Conservation (phyloP, 2,113 vertebrate species). For the Formicarius rufipectus region DNA sequence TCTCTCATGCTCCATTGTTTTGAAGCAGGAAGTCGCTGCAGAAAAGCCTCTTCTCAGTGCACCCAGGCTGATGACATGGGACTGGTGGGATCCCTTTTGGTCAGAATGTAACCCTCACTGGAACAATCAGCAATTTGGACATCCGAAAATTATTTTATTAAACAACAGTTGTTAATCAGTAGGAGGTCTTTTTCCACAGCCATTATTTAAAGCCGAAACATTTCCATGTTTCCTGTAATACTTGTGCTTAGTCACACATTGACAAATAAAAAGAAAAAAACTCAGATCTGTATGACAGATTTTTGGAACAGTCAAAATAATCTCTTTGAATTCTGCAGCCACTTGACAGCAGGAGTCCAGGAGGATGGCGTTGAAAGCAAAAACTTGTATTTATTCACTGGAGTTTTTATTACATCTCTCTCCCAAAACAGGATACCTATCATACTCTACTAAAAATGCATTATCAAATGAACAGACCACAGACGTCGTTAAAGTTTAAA, state of each 20-base stretch:
- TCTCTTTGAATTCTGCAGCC: conserved; percentile 36
- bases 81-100: conserved; percentile 34
- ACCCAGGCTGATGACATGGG: background rate
- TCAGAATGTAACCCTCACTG: conserved; percentile 42
- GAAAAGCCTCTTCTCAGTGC: conserved; percentile 27
- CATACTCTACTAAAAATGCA: background rate
- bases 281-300: conserved; percentile 34
- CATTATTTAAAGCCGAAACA: conserved; percentile 44
- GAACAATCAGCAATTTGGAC: conserved; percentile 60
- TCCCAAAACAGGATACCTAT: background rate
- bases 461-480: background rate
- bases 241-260: conserved; percentile 58
- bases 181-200: conserved; percentile 58
- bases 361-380: conserved; percentile 36
- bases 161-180: conserved; percentile 54
- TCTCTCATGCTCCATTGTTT: conserved; percentile 28
- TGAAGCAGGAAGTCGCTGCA: conserved; percentile 7
- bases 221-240: conserved; percentile 67
- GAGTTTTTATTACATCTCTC: background rate
- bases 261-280: conserved; percentile 44
- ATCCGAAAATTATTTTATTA: conserved; percentile 50
- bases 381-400: conserved; percentile 21
- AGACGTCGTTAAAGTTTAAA: background rate
- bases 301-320: background rate
- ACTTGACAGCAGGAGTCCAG: conserved; percentile 23